Evolutionary conservation across 2,113 vertebrate species (phyloP).

Genomic region (Mormoops blainvillei): DNA sequence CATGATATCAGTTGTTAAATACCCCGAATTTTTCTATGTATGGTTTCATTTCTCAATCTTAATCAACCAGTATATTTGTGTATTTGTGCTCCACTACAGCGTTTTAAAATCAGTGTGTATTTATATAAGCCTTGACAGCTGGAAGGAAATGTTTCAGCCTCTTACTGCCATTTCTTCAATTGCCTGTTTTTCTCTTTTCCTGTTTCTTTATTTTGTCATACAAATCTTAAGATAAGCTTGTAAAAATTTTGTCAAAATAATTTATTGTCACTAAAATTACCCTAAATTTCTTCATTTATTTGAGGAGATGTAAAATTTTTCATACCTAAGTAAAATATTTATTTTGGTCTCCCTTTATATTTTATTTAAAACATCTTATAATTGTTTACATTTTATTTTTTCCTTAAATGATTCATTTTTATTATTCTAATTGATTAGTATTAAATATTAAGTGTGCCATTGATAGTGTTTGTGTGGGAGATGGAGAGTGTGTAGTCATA

Average conservation of each 20-base stretch:
- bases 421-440: background rate
- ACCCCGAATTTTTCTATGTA: background rate
- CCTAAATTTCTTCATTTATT: background rate
- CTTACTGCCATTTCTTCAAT: background rate
- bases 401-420: background rate
- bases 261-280: background rate
- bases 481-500: background rate
- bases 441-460: background rate
- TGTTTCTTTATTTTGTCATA: background rate
- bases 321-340: background rate
- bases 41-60: background rate
- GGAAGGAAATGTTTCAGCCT: background rate
- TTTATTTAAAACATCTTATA: background rate
- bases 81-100: background rate
- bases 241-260: background rate
- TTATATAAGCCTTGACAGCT: background rate
- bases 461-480: background rate
- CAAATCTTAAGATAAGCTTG: background rate
- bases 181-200: background rate
- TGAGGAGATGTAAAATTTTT: background rate
- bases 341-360: background rate
- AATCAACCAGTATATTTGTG: background rate
- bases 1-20: background rate
- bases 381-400: background rate
- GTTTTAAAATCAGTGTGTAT: background rate